These are phyloP conservation scores for Nipponia nippon DNA, from an alignment of 2,113 vertebrate genomes.

Conservation along the genomic window DNA sequence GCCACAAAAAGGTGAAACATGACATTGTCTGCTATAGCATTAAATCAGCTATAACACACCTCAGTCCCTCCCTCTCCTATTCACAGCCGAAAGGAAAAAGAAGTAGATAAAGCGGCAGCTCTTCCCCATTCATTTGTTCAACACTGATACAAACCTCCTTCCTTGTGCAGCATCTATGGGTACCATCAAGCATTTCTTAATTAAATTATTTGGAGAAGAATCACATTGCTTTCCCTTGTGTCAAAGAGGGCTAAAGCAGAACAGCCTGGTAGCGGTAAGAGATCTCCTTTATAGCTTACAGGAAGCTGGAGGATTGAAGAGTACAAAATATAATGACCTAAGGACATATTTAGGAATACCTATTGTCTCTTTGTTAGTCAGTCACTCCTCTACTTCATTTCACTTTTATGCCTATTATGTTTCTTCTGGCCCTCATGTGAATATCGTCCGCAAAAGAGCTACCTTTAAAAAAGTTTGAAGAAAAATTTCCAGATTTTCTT, in stretches of 20 bases:
- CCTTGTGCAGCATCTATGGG: not conserved
- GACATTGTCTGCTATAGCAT: not conserved
- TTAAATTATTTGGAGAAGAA: not conserved
- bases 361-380: not conserved
- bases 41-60: not conserved
- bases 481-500: not conserved
- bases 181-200: rapidly evolving
- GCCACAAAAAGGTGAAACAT: not conserved
- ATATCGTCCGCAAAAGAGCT: not conserved
- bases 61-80: not conserved
- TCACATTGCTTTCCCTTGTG: not conserved
- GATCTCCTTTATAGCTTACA: not conserved
- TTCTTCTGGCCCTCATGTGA: not conserved
- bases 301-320: not conserved
- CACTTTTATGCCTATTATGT: not conserved
- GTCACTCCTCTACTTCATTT: not conserved
- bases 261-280: not conserved
- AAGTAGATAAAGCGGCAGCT: not conserved
- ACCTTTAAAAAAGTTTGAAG: not conserved
- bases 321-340: not conserved
- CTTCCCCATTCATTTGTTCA: not conserved
- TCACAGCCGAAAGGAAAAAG: not conserved
- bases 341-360: not conserved
- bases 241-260: not conserved
- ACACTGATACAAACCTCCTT: not conserved